Base-by-base conservation (phyloP, 2,888 invertebrate genomes). In the Idaea straminata region DNA sequence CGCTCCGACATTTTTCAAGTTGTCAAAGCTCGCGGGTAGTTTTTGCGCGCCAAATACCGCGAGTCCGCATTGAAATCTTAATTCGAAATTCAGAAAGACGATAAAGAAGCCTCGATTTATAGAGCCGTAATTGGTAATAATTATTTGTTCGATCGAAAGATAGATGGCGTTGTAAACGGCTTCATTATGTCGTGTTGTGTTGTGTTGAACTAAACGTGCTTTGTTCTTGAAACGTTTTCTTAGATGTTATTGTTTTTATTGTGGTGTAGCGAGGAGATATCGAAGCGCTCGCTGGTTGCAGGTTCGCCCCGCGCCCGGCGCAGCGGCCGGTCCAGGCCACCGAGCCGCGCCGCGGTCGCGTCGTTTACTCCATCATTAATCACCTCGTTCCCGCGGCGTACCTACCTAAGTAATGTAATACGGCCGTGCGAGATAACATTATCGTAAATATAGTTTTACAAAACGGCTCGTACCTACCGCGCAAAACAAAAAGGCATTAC, bases 401-500 rank as follows among this genome's bases (percentile, higher is more conserved):
- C 79, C 80, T 74, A 76, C 79, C 80, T 80, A 79, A 79, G 89
- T 88, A 90, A 89, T 84, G 86, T 84, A 85, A 91, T 84, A 87
- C 85, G 83, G 77, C 80, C 79, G 79, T 81, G 81, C 79, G 81
- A 84, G 85, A 86, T 87, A 84, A 86, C 87, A 87, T 88, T 86
- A 89, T 90, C 89, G 89, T 91, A 91, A 91, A 90, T 88, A 90
- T 88, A 88, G 85, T 88, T 87, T 87, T 84, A 87, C 88, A 87
- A 86, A 89, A 87, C 85, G 84, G 69, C 73, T 78, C 85, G 84
- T 86, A 85, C 84, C 86, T 84, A 86, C 87, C 83, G 85, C 81
- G 84, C 84, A 84, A 84, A 85, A 83, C 77, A 82, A 82, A 84
- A 82, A 82, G 83, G 77, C 74, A 72, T 71, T 67, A 73, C 74